These are phyloP conservation scores for Brenthis ino DNA, from an alignment of 2,888 invertebrate genomes.

Conservation along the genomic window DNA sequence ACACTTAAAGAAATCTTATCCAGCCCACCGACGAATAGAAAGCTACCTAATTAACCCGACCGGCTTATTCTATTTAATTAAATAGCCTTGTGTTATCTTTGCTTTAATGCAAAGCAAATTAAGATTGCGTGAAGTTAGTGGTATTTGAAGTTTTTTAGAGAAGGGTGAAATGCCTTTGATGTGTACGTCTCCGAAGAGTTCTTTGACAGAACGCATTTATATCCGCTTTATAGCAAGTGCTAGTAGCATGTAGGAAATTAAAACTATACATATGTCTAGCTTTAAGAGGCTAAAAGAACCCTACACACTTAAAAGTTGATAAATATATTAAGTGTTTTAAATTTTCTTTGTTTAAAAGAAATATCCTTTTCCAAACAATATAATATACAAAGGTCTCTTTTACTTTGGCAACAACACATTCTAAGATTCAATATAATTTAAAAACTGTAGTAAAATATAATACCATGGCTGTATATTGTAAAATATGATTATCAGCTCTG, in stretches of 20 bases:
- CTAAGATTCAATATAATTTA: too few species aligned
- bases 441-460: too few species aligned
- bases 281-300: not conserved
- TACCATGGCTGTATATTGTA: too few species aligned
- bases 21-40: slow-evolving; percentile 33
- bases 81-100: slow-evolving; percentile 33
- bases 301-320: not conserved
- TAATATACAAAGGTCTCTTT: too few species aligned
- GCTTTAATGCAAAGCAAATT: slow-evolving; percentile 37
- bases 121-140: slow-evolving; percentile 35
- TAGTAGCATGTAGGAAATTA: slow-evolving; percentile 10
- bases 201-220: slow-evolving; percentile 31
- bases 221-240: slow-evolving; percentile 10
- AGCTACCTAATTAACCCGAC: slow-evolving; percentile 32
- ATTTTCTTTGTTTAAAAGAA: too few species aligned
- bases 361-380: too few species aligned
- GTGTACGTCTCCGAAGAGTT: slow-evolving; percentile 24
- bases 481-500: too few species aligned
- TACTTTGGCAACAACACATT: too few species aligned
- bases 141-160: slow-evolving; percentile 32
- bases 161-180: slow-evolving; percentile 33
- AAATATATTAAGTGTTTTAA: not conserved
- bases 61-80: slow-evolving; percentile 38
- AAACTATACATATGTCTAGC: not conserved
- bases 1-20: slow-evolving; percentile 27